Base-by-base conservation (phyloP, 1,140 invertebrate genomes). In the Pachyrhynchus sulphureomaculatus region DNA sequence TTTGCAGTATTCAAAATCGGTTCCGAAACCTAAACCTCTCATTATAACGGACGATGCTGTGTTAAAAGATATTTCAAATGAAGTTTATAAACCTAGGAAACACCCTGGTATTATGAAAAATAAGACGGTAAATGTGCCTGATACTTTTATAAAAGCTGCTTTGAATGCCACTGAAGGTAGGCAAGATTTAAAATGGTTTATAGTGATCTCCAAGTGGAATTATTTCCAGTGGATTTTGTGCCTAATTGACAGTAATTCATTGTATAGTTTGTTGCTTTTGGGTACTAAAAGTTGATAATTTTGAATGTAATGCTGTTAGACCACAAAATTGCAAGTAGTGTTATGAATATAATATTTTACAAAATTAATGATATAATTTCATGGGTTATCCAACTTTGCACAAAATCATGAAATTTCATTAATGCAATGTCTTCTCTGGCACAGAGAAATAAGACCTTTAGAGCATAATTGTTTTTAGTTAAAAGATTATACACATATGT, bases 61-160 rank as follows among this genome's bases (percentile, higher is more conserved):
- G 10, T 67, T 79, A 39, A 71, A 82, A 9, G 77, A 77, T 54
- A 76, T 90, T 34, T 80, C 83, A 36, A 76, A 80, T 17, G 75
- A 84, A 8, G 69, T 77, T 53, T 74, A 83, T n/a, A 89, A 88
- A 74, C 82, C 85, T 9, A 80, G 81, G 51, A 80, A 83, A 62
- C 89, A 91, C 80, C 86, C 88, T 13, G 90, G 90, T 45, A 75
- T 82, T 8, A 77, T 82, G 10, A 75, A 75, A 23, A 76, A 78
- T 10, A 80, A 75, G 64, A 62, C 72, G 8, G 72, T 83, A 9
- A 33, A 68, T 8, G 68, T 90, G 36, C 88, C 88, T 1, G 63
- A 79, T n/a, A 77, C 81, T 64, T 77, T 89, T 62, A 68, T 75
- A 36, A 76, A 81, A 18, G 79, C 83, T 12, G 79, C 87, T 13